phyloP scores from a whole-genome alignment of 2,888 invertebrate genomes.

The Aphodius granarius region DNA sequence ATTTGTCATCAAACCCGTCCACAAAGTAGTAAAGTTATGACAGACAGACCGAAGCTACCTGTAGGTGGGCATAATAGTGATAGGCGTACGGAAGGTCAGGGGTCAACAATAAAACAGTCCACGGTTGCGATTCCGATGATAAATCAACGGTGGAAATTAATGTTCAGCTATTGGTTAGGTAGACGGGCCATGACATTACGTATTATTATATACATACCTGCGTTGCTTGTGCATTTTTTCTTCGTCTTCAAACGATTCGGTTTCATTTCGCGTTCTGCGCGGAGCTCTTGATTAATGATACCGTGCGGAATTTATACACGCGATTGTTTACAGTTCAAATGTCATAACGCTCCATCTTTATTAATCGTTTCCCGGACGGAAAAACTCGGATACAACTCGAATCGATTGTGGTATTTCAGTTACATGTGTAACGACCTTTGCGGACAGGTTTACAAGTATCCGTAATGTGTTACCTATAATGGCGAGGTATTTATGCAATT shows the following conservation, averaged over 20 bases:
- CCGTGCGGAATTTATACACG: not conserved
- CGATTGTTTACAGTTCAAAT: not conserved
- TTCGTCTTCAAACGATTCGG: not conserved
- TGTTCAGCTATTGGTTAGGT: constrained; percentile 4
- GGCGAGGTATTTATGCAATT: not conserved
- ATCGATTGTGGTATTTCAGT: not conserved
- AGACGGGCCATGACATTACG: constrained; percentile 16
- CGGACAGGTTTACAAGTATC: not conserved
- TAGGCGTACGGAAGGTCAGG: constrained; percentile 16
- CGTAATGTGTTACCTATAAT: not conserved
- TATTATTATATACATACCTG: constrained; percentile 10
- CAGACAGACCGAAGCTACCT: constrained; percentile 9
- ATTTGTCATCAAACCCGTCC: not conserved
- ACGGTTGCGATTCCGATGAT: constrained; percentile 17
- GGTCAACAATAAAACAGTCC: constrained; percentile 19
- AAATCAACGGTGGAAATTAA: constrained; percentile 18
- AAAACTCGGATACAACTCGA: not conserved
- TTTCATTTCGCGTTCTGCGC: not conserved
- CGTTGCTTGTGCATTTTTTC: not conserved
- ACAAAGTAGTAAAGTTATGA: constrained; percentile 12
- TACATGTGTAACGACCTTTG: not conserved
- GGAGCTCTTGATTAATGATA: not conserved
- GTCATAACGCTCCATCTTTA: not conserved
- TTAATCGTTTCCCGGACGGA: not conserved
- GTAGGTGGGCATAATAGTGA: constrained; percentile 21